Conservation (phyloP, 2,113 vertebrate species). For the Alligator mississippiensis region DNA sequence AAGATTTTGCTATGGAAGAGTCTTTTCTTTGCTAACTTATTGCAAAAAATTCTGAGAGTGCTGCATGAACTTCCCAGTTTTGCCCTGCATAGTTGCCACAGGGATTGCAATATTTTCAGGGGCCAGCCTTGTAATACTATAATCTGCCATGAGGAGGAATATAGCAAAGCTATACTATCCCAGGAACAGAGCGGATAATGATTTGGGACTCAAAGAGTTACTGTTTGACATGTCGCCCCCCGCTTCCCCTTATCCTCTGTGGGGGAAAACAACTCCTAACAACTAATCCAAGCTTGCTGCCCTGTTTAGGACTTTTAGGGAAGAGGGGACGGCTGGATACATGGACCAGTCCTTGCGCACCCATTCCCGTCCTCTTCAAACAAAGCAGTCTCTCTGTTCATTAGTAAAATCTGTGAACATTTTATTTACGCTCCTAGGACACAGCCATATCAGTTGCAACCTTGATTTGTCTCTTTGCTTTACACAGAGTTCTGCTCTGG, state of each 20-base stretch:
- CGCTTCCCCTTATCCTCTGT: background rate
- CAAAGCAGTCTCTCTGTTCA: background rate
- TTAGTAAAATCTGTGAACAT: background rate
- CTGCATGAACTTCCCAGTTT: background rate
- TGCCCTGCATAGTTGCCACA: background rate
- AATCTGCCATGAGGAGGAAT: background rate
- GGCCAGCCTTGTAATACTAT: background rate
- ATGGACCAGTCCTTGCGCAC: background rate
- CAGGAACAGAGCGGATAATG: background rate
- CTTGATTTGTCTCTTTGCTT: conserved; percentile 48
- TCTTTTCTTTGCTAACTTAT: background rate
- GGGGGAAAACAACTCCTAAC: background rate
- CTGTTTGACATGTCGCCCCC: background rate
- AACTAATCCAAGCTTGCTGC: background rate
- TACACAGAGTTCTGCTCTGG: conserved; percentile 1
- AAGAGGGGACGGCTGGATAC: background rate
- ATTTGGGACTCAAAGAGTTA: background rate
- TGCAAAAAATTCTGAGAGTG: fast-evolving
- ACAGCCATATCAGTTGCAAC: background rate
- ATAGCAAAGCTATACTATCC: background rate
- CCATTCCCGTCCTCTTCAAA: background rate
- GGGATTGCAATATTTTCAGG: background rate
- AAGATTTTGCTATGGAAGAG: background rate
- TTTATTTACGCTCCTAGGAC: conserved; percentile 43
- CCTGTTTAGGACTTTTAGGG: background rate